Evolutionary conservation across 2,797 vertebrate species (phyloP).

Genomic region (Falco novaeseelandiae): DNA sequence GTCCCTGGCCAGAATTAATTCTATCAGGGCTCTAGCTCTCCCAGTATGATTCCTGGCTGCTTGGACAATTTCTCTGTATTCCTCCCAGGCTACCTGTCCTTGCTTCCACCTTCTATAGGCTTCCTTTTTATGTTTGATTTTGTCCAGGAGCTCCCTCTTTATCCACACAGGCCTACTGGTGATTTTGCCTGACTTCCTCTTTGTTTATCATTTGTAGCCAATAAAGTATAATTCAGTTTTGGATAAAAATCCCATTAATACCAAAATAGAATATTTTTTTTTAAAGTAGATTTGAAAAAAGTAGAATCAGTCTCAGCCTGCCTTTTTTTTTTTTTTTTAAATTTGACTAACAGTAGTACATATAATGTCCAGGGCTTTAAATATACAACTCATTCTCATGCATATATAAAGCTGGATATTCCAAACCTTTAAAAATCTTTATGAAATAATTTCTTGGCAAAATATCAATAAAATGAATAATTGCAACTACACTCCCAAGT

Average conservation of each 20-base stretch:
- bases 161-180: no score
- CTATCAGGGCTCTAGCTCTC: no score
- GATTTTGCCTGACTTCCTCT: no score
- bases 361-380: background rate
- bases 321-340: background rate
- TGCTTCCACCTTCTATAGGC: no score
- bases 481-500: background rate
- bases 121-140: no score
- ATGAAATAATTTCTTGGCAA: conserved; percentile 12
- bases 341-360: background rate
- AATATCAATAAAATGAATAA: conserved; percentile 7
- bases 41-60: no score
- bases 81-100: no score
- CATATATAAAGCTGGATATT: background rate
- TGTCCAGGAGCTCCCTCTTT: no score
- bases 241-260: background rate
- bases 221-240: background rate
- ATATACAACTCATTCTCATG: background rate
- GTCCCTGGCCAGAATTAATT: no score
- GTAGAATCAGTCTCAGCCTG: background rate
- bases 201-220: background rate
- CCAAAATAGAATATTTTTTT: background rate
- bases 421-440: background rate
- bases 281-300: background rate
- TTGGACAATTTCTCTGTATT: no score